phyloP scores from a whole-genome alignment of 2,888 invertebrate genomes.

The Agrilus cyanescens region DNA sequence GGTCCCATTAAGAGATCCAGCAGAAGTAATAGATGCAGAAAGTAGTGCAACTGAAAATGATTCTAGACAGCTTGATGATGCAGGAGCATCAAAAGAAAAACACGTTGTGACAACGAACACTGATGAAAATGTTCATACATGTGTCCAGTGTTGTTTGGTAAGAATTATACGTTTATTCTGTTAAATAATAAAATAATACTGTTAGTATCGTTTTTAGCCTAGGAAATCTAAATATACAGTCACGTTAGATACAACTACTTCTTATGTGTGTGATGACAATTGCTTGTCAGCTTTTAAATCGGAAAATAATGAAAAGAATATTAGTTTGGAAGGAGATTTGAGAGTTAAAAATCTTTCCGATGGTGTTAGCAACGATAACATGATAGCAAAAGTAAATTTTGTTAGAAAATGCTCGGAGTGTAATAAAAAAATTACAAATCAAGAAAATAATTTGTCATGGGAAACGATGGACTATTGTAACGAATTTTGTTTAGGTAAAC shows the following conservation, averaged over 20 bases:
- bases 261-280: slow-evolving; percentile 42
- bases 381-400: slow-evolving; percentile 18
- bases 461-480: slow-evolving; percentile 92
- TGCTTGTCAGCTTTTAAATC: slow-evolving; percentile 42
- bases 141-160: slow-evolving; percentile 38
- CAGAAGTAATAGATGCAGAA: slow-evolving; percentile 18
- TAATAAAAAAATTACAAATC: slow-evolving; percentile 34
- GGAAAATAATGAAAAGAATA: slow-evolving; percentile 32
- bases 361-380: slow-evolving; percentile 9
- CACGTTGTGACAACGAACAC: slow-evolving; percentile 20
- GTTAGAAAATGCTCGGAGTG: slow-evolving; percentile 39
- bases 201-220: slow-evolving; percentile 20
- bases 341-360: slow-evolving; percentile 23
- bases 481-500: slow-evolving; percentile 64
- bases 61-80: slow-evolving; percentile 4
- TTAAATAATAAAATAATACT: neutral
- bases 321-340: slow-evolving; percentile 30
- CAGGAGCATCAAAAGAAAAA: slow-evolving; percentile 20
- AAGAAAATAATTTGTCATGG: slow-evolving; percentile 67
- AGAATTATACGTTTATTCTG: slow-evolving; percentile 11
- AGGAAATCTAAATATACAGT: slow-evolving; percentile 36
- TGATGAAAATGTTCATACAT: slow-evolving; percentile 31
- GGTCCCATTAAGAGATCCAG: slow-evolving; percentile 24
- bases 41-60: slow-evolving; percentile 8
- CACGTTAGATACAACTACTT: slow-evolving; percentile 36